phyloP scores from a whole-genome alignment of 2,888 invertebrate genomes.

The Choreutis nemorana region DNA sequence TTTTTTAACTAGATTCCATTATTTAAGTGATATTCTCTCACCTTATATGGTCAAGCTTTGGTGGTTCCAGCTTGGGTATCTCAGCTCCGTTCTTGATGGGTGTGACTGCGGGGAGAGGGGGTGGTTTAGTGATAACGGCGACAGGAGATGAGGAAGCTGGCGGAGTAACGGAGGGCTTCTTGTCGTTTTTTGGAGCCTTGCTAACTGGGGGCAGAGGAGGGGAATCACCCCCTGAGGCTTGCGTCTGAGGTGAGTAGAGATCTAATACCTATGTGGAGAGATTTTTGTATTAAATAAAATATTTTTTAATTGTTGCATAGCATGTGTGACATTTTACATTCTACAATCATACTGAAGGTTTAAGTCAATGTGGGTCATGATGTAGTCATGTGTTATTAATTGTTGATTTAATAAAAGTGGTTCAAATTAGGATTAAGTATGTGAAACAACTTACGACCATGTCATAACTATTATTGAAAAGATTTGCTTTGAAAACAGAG shows the following conservation, averaged over 20 bases:
- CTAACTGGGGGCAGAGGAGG: conserved; percentile 67
- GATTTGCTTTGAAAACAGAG: too few relatives aligned
- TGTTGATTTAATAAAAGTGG: too few relatives aligned
- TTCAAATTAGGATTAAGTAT: too few relatives aligned
- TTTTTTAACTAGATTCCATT: too few relatives aligned
- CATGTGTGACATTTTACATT: too few relatives aligned
- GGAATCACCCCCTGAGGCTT: conserved; percentile 70
- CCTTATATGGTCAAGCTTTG: conserved; percentile 1
- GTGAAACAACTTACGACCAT: too few relatives aligned
- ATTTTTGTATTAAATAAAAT: too few relatives aligned
- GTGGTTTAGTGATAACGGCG: conserved; percentile 22
- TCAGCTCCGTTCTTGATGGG: conserved; percentile 53
- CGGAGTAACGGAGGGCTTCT: conserved; percentile 55
- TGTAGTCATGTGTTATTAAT: too few relatives aligned
- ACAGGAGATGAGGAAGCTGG: conserved; percentile 56
- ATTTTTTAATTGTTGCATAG: not conserved
- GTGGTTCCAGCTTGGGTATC: conserved; percentile 33
- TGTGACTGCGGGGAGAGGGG: conserved; percentile 26
- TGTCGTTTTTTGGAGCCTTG: conserved; percentile 64
- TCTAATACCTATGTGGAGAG: conserved; percentile 86
- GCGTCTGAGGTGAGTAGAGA: conserved; percentile 81
- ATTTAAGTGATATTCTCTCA: too few relatives aligned
- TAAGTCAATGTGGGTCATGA: too few relatives aligned
- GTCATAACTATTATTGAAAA: too few relatives aligned
- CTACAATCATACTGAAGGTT: too few relatives aligned